phyloP scores from a whole-genome alignment of 2,888 invertebrate genomes.

The Phaedon cochleariae region DNA sequence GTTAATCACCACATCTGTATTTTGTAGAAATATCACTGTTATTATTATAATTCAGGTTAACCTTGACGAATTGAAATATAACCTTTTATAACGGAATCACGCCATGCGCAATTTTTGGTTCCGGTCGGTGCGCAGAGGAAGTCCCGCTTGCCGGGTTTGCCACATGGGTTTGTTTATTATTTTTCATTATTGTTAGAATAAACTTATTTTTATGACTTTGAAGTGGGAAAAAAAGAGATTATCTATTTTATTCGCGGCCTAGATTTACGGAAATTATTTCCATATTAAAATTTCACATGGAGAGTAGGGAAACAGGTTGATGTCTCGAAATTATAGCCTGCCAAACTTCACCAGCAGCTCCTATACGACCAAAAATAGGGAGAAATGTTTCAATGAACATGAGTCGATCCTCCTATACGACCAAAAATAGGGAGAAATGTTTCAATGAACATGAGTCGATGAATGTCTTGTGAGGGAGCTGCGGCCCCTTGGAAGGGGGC shows the following conservation, averaged over 20 bases:
- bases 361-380: too few relatives aligned
- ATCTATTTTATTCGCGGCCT: constrained; percentile 19
- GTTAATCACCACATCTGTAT: neutral
- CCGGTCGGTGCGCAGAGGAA: constrained; percentile 41
- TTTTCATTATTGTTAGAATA: constrained; percentile 1
- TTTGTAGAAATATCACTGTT: constrained; percentile 14
- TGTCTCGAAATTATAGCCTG: too few relatives aligned
- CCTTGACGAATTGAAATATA: constrained; percentile 33
- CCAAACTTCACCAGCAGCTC: too few relatives aligned
- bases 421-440: too few relatives aligned
- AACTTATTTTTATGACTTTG: neutral
- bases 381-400: too few relatives aligned
- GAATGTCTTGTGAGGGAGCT: too few relatives aligned
- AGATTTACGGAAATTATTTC: constrained; percentile 13
- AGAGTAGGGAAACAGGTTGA: neutral
- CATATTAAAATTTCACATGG: neutral
- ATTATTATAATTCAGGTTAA: constrained; percentile 21
- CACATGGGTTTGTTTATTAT: constrained; percentile 15
- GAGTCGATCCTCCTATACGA: too few relatives aligned
- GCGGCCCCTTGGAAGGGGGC: too few relatives aligned
- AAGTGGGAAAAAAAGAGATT: constrained; percentile 3
- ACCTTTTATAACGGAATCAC: constrained; percentile 42
- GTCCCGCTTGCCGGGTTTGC: constrained; percentile 33
- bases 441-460: too few relatives aligned
- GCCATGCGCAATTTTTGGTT: constrained; percentile 41